Evolutionary conservation across 2,888 invertebrate species (phyloP).

Genomic region (Cryptus armator): DNA sequence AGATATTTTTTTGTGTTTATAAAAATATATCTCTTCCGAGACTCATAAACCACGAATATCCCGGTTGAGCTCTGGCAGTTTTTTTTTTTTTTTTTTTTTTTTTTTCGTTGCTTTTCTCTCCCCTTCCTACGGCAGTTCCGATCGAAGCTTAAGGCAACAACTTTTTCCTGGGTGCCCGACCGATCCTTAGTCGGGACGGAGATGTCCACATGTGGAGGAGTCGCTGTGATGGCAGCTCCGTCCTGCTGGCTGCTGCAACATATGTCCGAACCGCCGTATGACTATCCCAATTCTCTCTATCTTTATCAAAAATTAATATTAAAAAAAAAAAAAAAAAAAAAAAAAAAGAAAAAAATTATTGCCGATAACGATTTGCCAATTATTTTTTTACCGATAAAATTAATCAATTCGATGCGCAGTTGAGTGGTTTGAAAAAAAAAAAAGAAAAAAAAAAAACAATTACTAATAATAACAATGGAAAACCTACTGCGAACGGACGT

Average conservation of each 20-base stretch:
- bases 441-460: background rate
- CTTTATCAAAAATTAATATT: background rate
- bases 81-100: background rate
- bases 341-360: background rate
- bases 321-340: background rate
- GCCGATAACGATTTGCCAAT: background rate
- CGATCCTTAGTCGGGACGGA: slow-evolving; percentile 84
- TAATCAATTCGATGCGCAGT: background rate
- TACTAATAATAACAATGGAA: background rate
- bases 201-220: slow-evolving; percentile 85
- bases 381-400: background rate
- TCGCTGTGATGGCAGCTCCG: slow-evolving; percentile 82
- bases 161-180: slow-evolving; percentile 85
- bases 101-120: slow-evolving; percentile 32
- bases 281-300: background rate
- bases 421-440: background rate
- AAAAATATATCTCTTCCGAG: slow-evolving; percentile 32
- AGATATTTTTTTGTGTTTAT: slow-evolving; percentile 21
- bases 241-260: slow-evolving; percentile 81
- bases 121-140: slow-evolving; percentile 48
- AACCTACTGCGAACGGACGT: slow-evolving; percentile 46
- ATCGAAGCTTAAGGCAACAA: slow-evolving; percentile 77
- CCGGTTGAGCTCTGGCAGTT: background rate
- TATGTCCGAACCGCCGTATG: slow-evolving; percentile 29
- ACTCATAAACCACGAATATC: slow-evolving; percentile 23